Evolutionary conservation across 2,888 invertebrate species (phyloP), one percentile per base, ranked within the genome.

Genomic region (Serrognathus titanus): DNA sequence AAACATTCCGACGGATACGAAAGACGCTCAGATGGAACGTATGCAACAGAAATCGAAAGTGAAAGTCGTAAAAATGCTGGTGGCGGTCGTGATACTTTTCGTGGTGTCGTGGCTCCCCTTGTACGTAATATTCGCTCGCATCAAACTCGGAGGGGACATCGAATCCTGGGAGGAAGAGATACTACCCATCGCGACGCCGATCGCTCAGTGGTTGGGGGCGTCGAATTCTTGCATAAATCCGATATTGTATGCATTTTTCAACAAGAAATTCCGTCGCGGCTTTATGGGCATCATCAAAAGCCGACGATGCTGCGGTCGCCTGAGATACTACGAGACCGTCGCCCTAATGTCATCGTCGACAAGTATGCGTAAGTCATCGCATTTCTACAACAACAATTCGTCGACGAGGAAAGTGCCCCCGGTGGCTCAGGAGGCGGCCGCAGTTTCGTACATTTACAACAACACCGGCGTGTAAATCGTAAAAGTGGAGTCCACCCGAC

Each of bases 161-260:
- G 83, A 87, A 61, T 82, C 85, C 48, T 90, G 88, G 85, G 92
- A 89, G 70, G 90, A 91, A 69, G 90, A 91, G 64, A 81, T 91
- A 58, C 81, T 92, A 38, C 88, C 88, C 46, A 85, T 90, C 13
- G 87, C 90, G 2, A 90, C 92, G 12, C 96, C 96, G 3, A 83
- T 96, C 50, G 94, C 92, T 4, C 95, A 93, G 75, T 94, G 92
- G 93, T 80, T 97, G 47, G 96, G 96, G 2, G 88, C 94, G 0
- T 93, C 94, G 12, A 97, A 97, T 77, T 94, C 94, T 13, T 95
- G 95, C 82, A 94, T 96, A 71, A 97, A 97, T 78, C 96, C 96
- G 0, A 89, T 97, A 61, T 82, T 97, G 55, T 95, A 96, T 76
- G 94, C 94, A 2, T 95, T 94, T 79, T 94, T 96, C 79, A 96